Evolutionary conservation across 1,140 invertebrate species (phyloP), one percentile per base, ranked within the genome.

Genomic region (Dryas iulia): DNA sequence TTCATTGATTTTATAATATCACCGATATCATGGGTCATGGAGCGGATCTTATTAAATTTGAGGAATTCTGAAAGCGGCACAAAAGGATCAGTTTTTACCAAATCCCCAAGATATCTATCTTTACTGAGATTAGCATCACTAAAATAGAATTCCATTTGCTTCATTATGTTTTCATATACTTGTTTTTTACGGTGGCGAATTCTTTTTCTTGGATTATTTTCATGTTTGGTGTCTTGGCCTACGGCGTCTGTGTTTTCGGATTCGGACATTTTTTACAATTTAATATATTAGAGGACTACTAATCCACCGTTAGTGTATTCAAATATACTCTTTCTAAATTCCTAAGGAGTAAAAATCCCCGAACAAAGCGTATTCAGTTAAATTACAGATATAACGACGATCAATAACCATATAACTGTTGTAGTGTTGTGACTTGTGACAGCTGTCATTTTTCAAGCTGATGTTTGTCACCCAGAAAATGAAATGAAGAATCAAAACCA

Each of bases 71-170:
- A 87, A 0, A 98, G 74, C 59, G 95, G 94, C 5, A 98, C 93
- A 89, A 96, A 95, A 58, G 96, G 95, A 87, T 95, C 94, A 65
- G 94, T 86, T 35, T 95, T 92, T 0, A 98, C 92, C n/a, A 96
- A 83, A 66, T 95, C 93, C 10, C 93, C 93, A 63, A 98, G 86
- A 90, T 95, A 98, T 69, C 96, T 93, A 90, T 98, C 97, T 90
- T 97, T 98, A 14, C 93, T 93, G 35, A 98, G 89, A 92, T 98
- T 98, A 2, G 97, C 95, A 92, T 98, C 96, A 72, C 97, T 96
- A 76, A 98, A 98, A 82, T 98, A 98, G 92, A 98, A 98, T 90
- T 98, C 97, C 95, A 98, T 97, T 94, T 97, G 96, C 77, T 95
- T 94, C 25, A 95, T 89, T 71, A 97, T 95, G 1, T 93, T 92